A percentile compares a stretch with the other conserved stretches of the same genome.
Evolutionary conservation across 2,888 invertebrate genomes (phyloP).

Genomic region (Calliphora vomitoria): DNA sequence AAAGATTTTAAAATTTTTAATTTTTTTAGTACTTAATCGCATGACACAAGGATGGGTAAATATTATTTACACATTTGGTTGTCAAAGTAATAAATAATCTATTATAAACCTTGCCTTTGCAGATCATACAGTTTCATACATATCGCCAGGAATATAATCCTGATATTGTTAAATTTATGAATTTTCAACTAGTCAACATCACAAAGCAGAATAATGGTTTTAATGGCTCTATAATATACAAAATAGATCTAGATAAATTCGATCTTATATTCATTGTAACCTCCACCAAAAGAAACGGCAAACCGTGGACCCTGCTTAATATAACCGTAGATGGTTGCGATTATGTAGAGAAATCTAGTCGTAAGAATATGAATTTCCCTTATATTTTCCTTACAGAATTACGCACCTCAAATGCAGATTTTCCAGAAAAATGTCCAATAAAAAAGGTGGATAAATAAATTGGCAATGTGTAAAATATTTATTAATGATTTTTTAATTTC

Average conservation of each 20-base stretch:
- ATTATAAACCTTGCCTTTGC: neutral
- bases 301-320: slow-evolving; percentile 9
- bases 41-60: too few relatives aligned
- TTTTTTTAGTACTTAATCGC: too few relatives aligned
- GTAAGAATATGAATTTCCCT: neutral
- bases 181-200: neutral
- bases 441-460: neutral
- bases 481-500: neutral
- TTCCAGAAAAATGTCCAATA: slow-evolving; percentile 26
- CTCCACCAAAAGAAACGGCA: neutral
- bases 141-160: slow-evolving; percentile 8
- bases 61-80: neutral
- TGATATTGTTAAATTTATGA: neutral
- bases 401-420: neutral
- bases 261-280: neutral
- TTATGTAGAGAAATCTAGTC: neutral
- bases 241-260: neutral
- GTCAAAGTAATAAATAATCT: neutral
- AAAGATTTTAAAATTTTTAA: too few relatives aligned
- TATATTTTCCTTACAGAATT: neutral
- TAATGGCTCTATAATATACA: slow-evolving; percentile 1
- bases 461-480: neutral
- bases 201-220: neutral
- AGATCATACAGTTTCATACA: neutral
- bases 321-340: slow-evolving; percentile 17